Evolutionary conservation across 1,140 invertebrate species (phyloP).

Genomic region (Linepithema humile): DNA sequence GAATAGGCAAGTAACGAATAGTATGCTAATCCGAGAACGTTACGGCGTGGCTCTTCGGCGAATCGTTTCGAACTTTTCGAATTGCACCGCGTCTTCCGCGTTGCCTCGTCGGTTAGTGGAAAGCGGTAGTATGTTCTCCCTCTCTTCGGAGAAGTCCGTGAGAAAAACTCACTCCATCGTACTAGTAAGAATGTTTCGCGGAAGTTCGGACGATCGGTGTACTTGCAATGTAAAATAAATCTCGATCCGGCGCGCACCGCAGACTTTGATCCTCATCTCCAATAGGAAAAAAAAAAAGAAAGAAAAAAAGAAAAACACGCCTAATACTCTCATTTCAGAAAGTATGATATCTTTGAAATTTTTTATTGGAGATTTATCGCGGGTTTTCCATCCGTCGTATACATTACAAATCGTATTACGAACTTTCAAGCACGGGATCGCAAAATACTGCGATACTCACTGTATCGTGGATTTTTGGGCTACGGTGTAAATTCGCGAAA

Average conservation of each 20-base stretch:
- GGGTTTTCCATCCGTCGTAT: neutral
- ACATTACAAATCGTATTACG: conserved; percentile 26
- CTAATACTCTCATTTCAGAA: conserved; percentile 23
- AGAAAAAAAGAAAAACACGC: neutral
- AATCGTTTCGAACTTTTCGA: conserved; percentile 41
- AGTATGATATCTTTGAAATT: conserved; percentile 20
- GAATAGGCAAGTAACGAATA: conserved; percentile 60
- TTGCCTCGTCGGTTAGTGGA: conserved; percentile 8
- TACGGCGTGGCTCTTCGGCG: neutral
- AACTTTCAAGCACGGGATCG: neutral
- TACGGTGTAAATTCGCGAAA: conserved; percentile 38
- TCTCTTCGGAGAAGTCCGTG: conserved; percentile 10
- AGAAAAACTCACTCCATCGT: conserved; percentile 25
- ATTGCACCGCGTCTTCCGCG: neutral
- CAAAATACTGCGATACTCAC: neutral
- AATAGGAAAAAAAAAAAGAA: too few relatives aligned
- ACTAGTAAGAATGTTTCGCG: conserved; percentile 46
- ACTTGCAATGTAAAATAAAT: conserved; percentile 39
- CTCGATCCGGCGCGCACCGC: conserved; percentile 1
- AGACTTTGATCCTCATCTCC: conserved; percentile 23
- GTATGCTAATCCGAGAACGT: conserved; percentile 55
- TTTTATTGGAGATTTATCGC: conserved; percentile 57
- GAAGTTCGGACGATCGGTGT: conserved; percentile 49
- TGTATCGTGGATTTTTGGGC: conserved; percentile 11
- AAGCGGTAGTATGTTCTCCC: conserved; percentile 4